phyloP scores from a whole-genome alignment of 92 coral and sea anemone species.

The Paramuricea clavata region DNA sequence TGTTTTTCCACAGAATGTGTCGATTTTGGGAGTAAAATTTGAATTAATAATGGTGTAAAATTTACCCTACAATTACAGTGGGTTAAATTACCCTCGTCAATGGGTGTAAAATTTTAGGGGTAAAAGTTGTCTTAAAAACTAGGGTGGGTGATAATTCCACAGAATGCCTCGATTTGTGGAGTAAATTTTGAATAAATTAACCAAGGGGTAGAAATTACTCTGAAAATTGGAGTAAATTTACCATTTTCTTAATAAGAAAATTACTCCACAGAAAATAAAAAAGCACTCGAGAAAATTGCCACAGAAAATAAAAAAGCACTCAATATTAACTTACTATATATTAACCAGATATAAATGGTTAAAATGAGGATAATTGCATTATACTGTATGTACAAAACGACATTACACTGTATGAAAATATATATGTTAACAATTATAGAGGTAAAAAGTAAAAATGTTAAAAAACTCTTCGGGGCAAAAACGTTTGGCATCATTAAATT shows the following conservation, averaged over 20 bases:
- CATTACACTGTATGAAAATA: background rate
- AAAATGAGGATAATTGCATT: background rate
- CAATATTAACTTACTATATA: background rate
- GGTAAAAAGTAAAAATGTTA: background rate
- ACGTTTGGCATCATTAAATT: no score
- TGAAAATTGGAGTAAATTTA: background rate
- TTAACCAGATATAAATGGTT: background rate
- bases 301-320: background rate
- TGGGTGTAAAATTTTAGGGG: background rate
- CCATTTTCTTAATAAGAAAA: background rate
- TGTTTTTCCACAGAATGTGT: background rate
- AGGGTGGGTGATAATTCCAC: background rate
- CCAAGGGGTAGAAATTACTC: background rate
- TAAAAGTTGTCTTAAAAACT: background rate
- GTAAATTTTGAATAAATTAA: no score
- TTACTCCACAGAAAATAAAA: background rate
- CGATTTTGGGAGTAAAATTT: background rate
- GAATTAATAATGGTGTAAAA: background rate
- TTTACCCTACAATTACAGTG: background rate
- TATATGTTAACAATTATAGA: background rate
- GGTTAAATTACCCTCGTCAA: background rate
- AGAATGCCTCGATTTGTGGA: background rate
- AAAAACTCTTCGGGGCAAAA: background rate
- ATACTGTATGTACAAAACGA: background rate
- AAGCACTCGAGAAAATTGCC: background rate